A percentile compares a stretch with the other conserved stretches of the same genome.
Conservation (phyloP, 2,888 invertebrate genomes). For the Archaeoteleia sp. region DNA sequence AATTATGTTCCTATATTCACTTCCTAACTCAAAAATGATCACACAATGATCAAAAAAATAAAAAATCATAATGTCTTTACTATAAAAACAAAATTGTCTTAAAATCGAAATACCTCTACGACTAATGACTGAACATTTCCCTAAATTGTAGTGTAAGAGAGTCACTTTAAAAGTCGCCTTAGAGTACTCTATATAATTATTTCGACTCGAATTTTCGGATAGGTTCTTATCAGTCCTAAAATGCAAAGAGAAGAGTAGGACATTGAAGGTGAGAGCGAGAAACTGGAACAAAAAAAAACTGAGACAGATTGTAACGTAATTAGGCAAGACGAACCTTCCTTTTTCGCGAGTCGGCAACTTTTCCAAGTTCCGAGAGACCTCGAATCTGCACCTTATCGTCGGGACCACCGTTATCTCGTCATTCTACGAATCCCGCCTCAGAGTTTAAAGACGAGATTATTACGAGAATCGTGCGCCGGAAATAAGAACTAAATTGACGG, state of each 20-base stretch:
- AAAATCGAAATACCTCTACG: no score
- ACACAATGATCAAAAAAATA: no score
- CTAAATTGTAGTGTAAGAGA: no score
- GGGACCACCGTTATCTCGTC: conserved; percentile 31
- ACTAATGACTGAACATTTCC: no score
- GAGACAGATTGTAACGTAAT: conserved; percentile 43
- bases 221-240: conserved; percentile 5
- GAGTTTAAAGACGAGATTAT: conserved; percentile 59
- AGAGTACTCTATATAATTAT: no score
- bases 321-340: conserved; percentile 26
- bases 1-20: no score
- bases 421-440: conserved; percentile 31
- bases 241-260: conserved; percentile 8
- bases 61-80: no score
- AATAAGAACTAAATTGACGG: conserved; percentile 56
- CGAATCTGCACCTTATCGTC: conserved; percentile 34
- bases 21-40: no score
- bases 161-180: no score
- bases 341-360: conserved; percentile 31
- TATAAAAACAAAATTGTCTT: no score
- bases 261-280: conserved; percentile 5
- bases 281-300: conserved; percentile 29
- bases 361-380: conserved; percentile 16
- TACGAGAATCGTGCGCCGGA: conserved; percentile 46
- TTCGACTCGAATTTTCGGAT: no score